Evolutionary conservation across 2,113 vertebrate genomes (phyloP).

Genomic region (Pelvicachromis taeniatus): DNA sequence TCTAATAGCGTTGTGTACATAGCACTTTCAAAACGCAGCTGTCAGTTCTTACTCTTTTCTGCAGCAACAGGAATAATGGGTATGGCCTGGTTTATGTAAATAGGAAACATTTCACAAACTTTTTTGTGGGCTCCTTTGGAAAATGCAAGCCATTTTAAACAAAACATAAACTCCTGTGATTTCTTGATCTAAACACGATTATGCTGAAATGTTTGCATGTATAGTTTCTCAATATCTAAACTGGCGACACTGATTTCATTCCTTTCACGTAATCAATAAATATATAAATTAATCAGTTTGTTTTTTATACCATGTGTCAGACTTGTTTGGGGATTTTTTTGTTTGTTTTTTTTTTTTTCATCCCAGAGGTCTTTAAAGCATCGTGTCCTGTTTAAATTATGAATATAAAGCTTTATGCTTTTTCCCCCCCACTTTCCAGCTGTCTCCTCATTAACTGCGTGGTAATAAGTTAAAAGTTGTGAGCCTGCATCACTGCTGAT

Average conservation of each 20-base stretch:
- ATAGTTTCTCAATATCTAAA: neutral
- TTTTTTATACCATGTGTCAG: neutral
- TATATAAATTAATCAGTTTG: neutral
- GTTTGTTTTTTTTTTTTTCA: neutral
- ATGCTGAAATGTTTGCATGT: neutral
- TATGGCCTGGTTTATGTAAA: neutral
- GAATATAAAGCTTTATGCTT: neutral
- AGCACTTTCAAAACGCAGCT: conserved; percentile 6
- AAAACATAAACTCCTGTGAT: neutral
- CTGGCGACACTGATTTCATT: neutral
- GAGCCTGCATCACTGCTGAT: neutral
- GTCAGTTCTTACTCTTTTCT: neutral
- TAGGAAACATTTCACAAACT: conserved; percentile 5
- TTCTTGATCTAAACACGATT: neutral
- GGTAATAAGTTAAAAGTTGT: conserved; percentile 9
- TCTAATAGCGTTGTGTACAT: neutral
- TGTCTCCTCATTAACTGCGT: neutral
- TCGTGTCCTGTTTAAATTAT: neutral
- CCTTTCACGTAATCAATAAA: neutral
- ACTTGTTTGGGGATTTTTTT: neutral
- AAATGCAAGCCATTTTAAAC: neutral
- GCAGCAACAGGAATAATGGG: conserved; percentile 30
- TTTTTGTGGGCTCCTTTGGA: neutral
- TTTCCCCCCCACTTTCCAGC: neutral
- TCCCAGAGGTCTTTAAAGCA: neutral